A percentile compares a stretch with the other conserved stretches of the same genome.
phyloP scores from a whole-genome alignment of 1,140 invertebrate genomes.

The Halesus radiatus region DNA sequence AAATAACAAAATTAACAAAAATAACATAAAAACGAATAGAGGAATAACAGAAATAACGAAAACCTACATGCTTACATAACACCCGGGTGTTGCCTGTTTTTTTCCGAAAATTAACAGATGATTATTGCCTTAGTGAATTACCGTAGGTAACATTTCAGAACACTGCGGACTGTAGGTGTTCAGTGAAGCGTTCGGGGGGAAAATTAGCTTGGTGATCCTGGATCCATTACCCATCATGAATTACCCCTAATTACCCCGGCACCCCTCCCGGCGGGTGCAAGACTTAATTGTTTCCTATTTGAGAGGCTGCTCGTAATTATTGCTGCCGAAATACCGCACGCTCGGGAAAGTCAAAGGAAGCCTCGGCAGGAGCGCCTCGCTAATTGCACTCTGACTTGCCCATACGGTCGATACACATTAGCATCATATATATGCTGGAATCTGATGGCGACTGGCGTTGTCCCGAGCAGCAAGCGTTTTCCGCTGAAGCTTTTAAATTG shows the following conservation, averaged over 20 bases:
- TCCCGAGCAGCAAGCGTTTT: too few relatives aligned
- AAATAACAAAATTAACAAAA: too few relatives aligned
- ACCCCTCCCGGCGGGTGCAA: neutral
- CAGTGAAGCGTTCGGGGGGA: conserved; percentile 8
- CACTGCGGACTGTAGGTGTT: neutral
- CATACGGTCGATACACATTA: too few relatives aligned
- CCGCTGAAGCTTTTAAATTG: too few relatives aligned
- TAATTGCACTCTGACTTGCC: conserved; percentile 9
- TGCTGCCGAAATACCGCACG: conserved; percentile 18
- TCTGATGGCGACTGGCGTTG: too few relatives aligned
- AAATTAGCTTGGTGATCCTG: conserved; percentile 30
- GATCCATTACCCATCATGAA: conserved; percentile 24
- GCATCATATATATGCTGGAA: too few relatives aligned
- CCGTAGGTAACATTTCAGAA: neutral
- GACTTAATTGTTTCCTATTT: conserved; percentile 50
- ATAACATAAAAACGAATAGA: too few relatives aligned
- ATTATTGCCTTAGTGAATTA: too few relatives aligned
- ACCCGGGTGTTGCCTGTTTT: too few relatives aligned
- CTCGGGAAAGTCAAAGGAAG: neutral
- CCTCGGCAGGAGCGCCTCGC: neutral
- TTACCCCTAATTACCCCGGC: conserved; percentile 29
- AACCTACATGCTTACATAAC: too few relatives aligned
- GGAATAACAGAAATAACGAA: too few relatives aligned
- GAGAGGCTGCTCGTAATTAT: conserved; percentile 41
- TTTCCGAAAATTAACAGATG: too few relatives aligned